Evolutionary conservation across 2,888 invertebrate genomes (phyloP).

Genomic region (Cryptocheilus praepositus): DNA sequence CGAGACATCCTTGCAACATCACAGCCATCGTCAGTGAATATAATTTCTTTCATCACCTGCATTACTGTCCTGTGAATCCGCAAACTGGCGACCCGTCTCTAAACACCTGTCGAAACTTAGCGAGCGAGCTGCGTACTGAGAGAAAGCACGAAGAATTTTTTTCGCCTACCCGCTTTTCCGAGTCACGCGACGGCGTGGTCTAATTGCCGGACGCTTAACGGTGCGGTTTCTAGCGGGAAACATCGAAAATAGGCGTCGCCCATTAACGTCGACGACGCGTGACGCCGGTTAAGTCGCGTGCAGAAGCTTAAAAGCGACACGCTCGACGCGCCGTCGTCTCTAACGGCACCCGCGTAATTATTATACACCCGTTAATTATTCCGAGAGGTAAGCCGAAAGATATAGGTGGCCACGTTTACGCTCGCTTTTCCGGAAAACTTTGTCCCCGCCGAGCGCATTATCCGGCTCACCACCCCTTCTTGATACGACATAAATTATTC

Average conservation of each 20-base stretch:
- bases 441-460: not conserved
- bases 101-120: too few relatives aligned
- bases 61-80: too few relatives aligned
- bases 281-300: slow-evolving; percentile 9
- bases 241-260: slow-evolving; percentile 4
- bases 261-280: slow-evolving; percentile 21
- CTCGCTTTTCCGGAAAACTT: slow-evolving; percentile 9
- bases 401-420: not conserved
- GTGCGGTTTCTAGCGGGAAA: not conserved
- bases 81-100: too few relatives aligned
- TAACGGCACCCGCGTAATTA: slow-evolving; percentile 30
- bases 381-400: slow-evolving; percentile 20
- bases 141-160: too few relatives aligned
- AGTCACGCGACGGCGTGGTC: not conserved
- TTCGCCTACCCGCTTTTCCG: too few relatives aligned
- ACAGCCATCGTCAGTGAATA: too few relatives aligned
- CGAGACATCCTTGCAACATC: too few relatives aligned
- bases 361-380: slow-evolving; percentile 44
- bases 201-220: not conserved
- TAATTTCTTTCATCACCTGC: too few relatives aligned
- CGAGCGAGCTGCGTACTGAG: too few relatives aligned
- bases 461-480: too few relatives aligned
- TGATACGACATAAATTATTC: too few relatives aligned
- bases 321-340: slow-evolving; percentile 2
- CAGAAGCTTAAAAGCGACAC: slow-evolving; percentile 18